Evolutionary conservation across 2,113 vertebrate species (phyloP).

Genomic region (Mesocricetus auratus): DNA sequence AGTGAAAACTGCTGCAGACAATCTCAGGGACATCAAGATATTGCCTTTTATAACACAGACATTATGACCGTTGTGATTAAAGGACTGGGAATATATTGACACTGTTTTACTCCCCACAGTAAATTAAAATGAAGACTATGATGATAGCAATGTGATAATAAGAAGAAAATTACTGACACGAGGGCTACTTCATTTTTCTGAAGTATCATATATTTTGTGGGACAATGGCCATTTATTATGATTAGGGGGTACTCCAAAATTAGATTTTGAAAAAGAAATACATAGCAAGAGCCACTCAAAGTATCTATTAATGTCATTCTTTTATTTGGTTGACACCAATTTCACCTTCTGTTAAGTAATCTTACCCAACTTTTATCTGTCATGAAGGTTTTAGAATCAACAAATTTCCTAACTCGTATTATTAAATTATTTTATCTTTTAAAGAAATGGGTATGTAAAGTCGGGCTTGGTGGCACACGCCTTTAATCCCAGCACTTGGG

Average conservation of each 20-base stretch:
- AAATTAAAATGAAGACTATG: slow-evolving; percentile 37
- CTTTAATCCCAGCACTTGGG: too few species aligned
- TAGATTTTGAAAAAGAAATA: slow-evolving; percentile 57
- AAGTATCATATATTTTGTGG: slow-evolving; percentile 53
- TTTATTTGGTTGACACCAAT: slow-evolving; percentile 45
- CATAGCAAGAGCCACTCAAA: slow-evolving; percentile 49
- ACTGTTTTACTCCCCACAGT: background rate
- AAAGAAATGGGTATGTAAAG: background rate
- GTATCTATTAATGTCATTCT: slow-evolving; percentile 37
- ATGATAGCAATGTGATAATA: slow-evolving; percentile 17
- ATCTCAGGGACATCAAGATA: slow-evolving; percentile 8
- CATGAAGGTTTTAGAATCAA: slow-evolving; percentile 47
- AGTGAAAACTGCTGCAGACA: background rate
- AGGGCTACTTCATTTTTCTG: slow-evolving; percentile 53
- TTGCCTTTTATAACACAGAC: slow-evolving; percentile 23
- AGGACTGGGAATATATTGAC: slow-evolving; percentile 46
- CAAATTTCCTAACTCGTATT: slow-evolving; percentile 39
- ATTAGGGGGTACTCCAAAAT: slow-evolving; percentile 52
- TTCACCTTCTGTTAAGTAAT: slow-evolving; percentile 45
- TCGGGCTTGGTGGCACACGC: too few species aligned
- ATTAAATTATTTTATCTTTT: slow-evolving; percentile 24
- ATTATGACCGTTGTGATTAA: slow-evolving; percentile 42
- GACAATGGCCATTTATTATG: slow-evolving; percentile 53
- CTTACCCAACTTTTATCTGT: slow-evolving; percentile 20
- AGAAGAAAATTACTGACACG: slow-evolving; percentile 54